Evolutionary conservation across 2,888 invertebrate genomes (phyloP).

Genomic region (Pristionchus japonicus): DNA sequence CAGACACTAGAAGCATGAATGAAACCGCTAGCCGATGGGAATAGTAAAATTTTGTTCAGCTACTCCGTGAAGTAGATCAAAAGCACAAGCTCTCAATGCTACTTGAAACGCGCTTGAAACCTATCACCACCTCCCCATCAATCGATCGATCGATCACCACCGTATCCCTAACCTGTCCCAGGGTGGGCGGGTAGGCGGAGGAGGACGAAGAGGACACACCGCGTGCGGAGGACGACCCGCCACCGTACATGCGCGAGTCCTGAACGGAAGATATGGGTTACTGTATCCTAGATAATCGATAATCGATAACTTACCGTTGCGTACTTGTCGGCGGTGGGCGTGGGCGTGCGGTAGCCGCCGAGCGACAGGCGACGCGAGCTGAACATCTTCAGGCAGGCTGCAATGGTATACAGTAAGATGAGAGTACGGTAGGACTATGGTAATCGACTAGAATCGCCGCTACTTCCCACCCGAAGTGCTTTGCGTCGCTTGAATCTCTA

Average conservation of each 20-base stretch:
- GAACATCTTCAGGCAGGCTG: constrained; percentile 46
- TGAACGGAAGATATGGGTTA: background rate
- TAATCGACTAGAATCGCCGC: background rate
- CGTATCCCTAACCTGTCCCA: background rate
- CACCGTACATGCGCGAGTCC: constrained; percentile 41
- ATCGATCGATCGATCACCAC: background rate
- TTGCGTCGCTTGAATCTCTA: too few relatives aligned
- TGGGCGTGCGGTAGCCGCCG: constrained; percentile 40
- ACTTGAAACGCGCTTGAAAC: too few relatives aligned
- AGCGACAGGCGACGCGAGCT: constrained; percentile 13
- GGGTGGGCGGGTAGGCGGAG: background rate
- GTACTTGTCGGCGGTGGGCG: constrained; percentile 48
- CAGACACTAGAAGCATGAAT: too few relatives aligned
- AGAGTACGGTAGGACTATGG: background rate
- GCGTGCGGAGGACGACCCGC: background rate
- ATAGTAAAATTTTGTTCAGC: too few relatives aligned
- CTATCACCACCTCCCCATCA: too few relatives aligned
- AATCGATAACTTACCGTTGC: constrained; percentile 11
- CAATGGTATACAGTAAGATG: background rate
- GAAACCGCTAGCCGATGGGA: too few relatives aligned
- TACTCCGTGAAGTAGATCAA: too few relatives aligned
- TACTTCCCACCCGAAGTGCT: background rate
- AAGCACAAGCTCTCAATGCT: too few relatives aligned
- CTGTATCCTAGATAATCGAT: background rate
- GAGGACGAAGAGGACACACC: background rate